These are phyloP conservation scores for Melieria picta DNA, from an alignment of 2,888 invertebrate genomes.

Conservation along the genomic window DNA sequence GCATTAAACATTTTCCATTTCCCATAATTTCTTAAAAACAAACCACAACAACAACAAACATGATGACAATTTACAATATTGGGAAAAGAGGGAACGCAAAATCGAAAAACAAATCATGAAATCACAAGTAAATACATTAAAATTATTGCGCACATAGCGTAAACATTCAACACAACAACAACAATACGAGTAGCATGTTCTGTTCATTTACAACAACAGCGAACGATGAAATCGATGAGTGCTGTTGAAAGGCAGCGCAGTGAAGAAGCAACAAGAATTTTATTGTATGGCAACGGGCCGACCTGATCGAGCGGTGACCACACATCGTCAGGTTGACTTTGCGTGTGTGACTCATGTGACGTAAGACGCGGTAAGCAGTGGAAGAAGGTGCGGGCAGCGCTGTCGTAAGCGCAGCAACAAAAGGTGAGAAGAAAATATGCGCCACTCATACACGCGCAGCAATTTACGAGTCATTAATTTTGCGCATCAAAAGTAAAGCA, in stretches of 20 bases:
- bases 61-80: background rate
- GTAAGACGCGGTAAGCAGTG: too few relatives aligned
- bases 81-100: conserved; percentile 4
- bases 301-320: too few relatives aligned
- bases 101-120: background rate
- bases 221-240: background rate
- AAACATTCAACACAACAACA: conserved; percentile 8
- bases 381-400: too few relatives aligned
- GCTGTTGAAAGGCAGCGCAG: background rate
- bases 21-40: conserved; percentile 31
- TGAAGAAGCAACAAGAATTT: background rate
- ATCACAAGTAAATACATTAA: background rate
- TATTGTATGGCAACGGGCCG: too few relatives aligned
- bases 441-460: conserved; percentile 16
- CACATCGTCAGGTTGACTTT: conserved; percentile 26
- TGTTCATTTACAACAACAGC: too few relatives aligned
- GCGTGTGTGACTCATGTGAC: background rate
- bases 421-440: conserved; percentile 7
- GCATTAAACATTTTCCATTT: conserved; percentile 36
- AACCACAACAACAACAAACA: background rate
- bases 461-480: conserved; percentile 31
- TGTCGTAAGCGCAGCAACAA: background rate
- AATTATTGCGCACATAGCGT: conserved; percentile 1
- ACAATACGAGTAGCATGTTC: background rate
- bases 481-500: background rate